Evolutionary conservation across 2,113 vertebrate genomes (phyloP), one percentile per base, ranked within the genome.

Genomic region (Brachirus orientalis): DNA sequence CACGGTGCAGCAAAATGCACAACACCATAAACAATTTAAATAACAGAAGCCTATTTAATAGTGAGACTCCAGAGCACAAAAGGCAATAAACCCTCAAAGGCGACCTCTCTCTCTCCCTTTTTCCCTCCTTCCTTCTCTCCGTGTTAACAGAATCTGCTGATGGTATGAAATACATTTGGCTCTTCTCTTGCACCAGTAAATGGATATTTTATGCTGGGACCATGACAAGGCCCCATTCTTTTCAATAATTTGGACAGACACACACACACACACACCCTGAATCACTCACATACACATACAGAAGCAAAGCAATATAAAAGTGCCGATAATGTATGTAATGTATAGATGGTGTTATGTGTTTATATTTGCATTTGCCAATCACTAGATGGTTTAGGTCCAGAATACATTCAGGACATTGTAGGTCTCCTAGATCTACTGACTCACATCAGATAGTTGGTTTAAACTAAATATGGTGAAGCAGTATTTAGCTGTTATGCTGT

Each of bases 141-240:
- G 75, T 69, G 69, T 86, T 81, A 82, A 66, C 58, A 70, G 59
- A 86, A 85, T 82, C 45, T 90, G 80, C 82, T 88, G 82, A 86
- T 82, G 59, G 72, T 72, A 80, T 66, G 44, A 78, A 88, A 83
- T 73, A 79, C 77, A 74, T 53, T 66, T 70, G 37, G 78, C 69
- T 81, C 54, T 17, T 60, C 67, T 83, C 58, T 22, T 61, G 43
- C n/a, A 8, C 67, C 54, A 67, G 44, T 71, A 71, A 69, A 82
- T 78, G 17, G 58, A 71, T 80, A 67, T 80, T 78, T 84, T 84
- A 80, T 76, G 69, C 74, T 41, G 38, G 54, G 55, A 84, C 67
- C 89, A 88, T 89, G 47, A 72, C 33, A 62, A 56, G 45, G 37
- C 61, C 50, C 78, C 14, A 67, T 74, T 70, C 53, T 44, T 65